phyloP scores from a whole-genome alignment of 2,797 vertebrate genomes.

The Pseudocheirus occidentalis region DNA sequence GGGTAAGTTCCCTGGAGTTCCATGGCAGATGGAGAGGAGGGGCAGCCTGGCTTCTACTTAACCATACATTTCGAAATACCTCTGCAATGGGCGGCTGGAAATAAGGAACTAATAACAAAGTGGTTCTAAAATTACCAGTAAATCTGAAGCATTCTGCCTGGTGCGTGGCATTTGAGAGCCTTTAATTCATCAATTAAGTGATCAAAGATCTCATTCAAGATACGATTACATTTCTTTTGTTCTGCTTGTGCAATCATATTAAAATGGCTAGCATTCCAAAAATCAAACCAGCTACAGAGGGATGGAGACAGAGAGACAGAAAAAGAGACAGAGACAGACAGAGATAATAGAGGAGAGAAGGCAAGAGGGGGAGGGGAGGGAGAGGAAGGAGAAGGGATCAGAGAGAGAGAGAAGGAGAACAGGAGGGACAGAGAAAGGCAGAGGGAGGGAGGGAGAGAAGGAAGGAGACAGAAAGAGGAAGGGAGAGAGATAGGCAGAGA shows the following conservation, averaged over 20 bases:
- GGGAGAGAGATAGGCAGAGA: neutral
- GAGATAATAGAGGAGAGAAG: neutral
- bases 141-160: conserved; percentile 76
- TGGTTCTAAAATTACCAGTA: conserved; percentile 76
- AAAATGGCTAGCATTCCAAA: conserved; percentile 75
- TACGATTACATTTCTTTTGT: conserved; percentile 75
- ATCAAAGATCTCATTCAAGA: conserved; percentile 79
- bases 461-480: neutral
- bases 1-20: conserved; percentile 75
- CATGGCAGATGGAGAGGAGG: conserved; percentile 61
- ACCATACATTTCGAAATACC: conserved; percentile 76
- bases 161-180: conserved; percentile 66
- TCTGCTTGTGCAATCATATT: conserved; percentile 66
- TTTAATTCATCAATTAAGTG: conserved; percentile 80
- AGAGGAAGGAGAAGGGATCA: neutral
- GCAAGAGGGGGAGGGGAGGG: neutral
- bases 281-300: conserved; percentile 58
- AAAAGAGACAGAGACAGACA: too few species aligned
- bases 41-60: conserved; percentile 73
- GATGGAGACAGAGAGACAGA: neutral
- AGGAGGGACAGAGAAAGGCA: too few species aligned
- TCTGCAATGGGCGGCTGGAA: conserved; percentile 71
- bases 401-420: too few species aligned
- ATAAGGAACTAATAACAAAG: conserved; percentile 77
- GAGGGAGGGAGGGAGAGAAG: neutral